Conservation (phyloP, 2,888 invertebrate genomes). For the Acleris emargana region DNA sequence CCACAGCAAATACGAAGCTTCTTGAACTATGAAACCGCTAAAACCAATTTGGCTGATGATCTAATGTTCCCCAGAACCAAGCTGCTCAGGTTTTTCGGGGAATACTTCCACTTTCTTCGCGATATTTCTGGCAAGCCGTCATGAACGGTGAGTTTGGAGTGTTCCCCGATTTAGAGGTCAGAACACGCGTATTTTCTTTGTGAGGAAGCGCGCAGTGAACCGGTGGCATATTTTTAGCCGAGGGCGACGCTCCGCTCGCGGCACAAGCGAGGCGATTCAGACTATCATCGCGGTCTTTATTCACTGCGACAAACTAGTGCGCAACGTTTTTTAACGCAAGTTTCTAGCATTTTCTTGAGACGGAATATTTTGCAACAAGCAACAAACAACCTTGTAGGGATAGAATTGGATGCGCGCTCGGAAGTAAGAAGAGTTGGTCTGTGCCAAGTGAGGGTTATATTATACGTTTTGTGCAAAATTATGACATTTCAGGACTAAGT, state of each 20-base stretch:
- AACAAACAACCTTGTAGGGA: constrained; percentile 9
- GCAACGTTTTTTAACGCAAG: constrained; percentile 14
- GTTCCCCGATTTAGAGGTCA: constrained; percentile 72
- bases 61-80: constrained; percentile 8
- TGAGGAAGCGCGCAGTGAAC: constrained; percentile 74
- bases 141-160: constrained; percentile 51
- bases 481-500: too few species aligned
- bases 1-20: constrained; percentile 9
- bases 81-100: constrained; percentile 17
- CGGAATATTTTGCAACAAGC: constrained; percentile 5
- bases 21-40: constrained; percentile 10
- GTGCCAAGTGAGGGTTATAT: constrained; percentile 15
- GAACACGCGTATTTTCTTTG: constrained; percentile 73
- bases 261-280: constrained; percentile 36
- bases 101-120: constrained; percentile 37
- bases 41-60: constrained; percentile 11
- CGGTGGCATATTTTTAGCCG: constrained; percentile 76
- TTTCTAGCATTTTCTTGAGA: constrained; percentile 28
- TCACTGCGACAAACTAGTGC: constrained; percentile 19
- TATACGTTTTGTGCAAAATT: not conserved
- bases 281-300: constrained; percentile 34
- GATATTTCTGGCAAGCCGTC: constrained; percentile 43
- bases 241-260: constrained; percentile 70
- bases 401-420: not conserved
- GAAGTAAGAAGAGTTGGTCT: not conserved